phyloP scores from a whole-genome alignment of 2,888 invertebrate species.

The Euplexia lucipara region DNA sequence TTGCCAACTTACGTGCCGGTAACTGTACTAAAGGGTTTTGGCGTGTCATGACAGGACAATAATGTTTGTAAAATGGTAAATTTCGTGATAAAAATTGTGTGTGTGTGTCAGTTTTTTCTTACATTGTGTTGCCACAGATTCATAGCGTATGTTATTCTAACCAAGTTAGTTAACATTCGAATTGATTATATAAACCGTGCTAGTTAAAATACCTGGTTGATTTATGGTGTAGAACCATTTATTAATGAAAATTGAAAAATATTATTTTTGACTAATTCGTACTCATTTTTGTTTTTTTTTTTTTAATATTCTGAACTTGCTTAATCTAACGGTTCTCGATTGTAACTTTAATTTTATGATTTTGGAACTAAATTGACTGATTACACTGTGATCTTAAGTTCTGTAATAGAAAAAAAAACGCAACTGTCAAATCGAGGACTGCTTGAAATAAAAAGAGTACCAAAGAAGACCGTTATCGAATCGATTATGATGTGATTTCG shows the following conservation, averaged over 20 bases:
- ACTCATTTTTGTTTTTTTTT: too few species aligned
- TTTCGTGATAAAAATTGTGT: constrained; percentile 14
- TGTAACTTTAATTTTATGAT: constrained; percentile 3
- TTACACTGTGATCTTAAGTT: constrained; percentile 47
- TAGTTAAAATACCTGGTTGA: constrained; percentile 20
- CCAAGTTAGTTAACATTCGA: constrained; percentile 9
- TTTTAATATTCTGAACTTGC: constrained; percentile 19
- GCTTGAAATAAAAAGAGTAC: constrained; percentile 15
- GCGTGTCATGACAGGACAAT: constrained; percentile 18
- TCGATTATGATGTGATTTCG: constrained; percentile 63
- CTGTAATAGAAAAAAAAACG: too few species aligned
- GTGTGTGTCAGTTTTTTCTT: constrained; percentile 21
- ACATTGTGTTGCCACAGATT: constrained; percentile 12
- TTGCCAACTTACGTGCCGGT: too few species aligned
- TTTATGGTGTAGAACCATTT: constrained; percentile 26
- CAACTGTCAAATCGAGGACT: constrained; percentile 13
- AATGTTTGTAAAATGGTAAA: constrained; percentile 8
- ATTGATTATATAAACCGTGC: constrained; percentile 26
- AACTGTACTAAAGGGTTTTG: too few species aligned
- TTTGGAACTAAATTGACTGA: constrained; percentile 47
- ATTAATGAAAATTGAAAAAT: constrained; percentile 18
- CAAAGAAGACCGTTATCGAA: constrained; percentile 35
- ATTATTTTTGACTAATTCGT: constrained; percentile 27
- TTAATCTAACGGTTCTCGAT: constrained; percentile 31
- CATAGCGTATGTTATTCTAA: constrained; percentile 19